phyloP scores from a whole-genome alignment of 2,797 vertebrate species.

The Iguana delicatissima region DNA sequence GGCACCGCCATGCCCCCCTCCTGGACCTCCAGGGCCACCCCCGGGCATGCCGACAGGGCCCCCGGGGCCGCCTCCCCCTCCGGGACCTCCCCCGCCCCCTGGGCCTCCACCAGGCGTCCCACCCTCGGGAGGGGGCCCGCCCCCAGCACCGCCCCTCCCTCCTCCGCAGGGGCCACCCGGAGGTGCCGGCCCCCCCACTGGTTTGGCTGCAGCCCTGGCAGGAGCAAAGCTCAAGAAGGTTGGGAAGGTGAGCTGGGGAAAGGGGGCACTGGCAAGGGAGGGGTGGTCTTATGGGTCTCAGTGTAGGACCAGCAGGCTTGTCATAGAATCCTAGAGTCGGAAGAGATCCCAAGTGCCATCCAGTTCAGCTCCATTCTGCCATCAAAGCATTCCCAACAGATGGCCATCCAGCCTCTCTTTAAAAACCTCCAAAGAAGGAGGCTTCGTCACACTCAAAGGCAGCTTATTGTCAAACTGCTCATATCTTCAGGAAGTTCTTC shows the following conservation, averaged over 20 bases:
- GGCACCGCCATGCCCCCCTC: constrained; percentile 74
- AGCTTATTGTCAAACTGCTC: no score
- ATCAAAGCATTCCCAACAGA: no score
- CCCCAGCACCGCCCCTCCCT: constrained; percentile 87
- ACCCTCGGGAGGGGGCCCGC: constrained; percentile 70
- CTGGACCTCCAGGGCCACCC: constrained; percentile 85
- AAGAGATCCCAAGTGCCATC: no score
- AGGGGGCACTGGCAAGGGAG: neutral
- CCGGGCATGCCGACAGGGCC: constrained; percentile 64
- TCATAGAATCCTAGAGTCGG: no score
- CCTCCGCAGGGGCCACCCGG: constrained; percentile 65
- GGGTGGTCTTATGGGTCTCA: neutral
- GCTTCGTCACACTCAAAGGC: no score
- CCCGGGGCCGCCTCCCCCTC: constrained; percentile 72
- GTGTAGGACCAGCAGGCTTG: no score
- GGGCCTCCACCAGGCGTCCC: constrained; percentile 60
- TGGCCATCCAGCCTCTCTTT: no score
- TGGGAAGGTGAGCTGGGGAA: constrained; percentile 77
- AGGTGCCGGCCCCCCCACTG: constrained; percentile 64
- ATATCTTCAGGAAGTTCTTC: no score
- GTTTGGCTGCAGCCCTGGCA: constrained; percentile 85
- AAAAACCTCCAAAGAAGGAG: no score
- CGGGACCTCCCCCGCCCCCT: constrained; percentile 66
- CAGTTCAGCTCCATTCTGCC: no score
- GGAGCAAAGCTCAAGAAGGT: constrained; percentile 88